phyloP scores from a whole-genome alignment of 2,113 vertebrate species.

The Corynorhinus townsendii region DNA sequence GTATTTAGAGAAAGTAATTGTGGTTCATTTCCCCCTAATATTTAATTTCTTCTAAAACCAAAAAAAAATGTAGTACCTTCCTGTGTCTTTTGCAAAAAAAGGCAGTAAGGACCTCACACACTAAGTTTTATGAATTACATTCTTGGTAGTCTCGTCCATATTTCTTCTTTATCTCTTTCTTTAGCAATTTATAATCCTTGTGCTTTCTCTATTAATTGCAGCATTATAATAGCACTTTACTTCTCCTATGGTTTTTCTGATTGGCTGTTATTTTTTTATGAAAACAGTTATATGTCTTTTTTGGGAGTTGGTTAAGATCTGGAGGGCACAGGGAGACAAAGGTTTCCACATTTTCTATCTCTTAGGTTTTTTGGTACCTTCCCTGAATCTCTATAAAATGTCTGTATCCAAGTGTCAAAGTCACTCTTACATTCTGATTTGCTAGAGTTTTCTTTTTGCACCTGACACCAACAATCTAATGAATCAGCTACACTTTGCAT shows the following conservation, averaged over 20 bases:
- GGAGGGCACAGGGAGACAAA: neutral
- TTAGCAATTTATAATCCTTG: neutral
- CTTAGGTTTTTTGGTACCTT: neutral
- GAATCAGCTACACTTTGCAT: neutral
- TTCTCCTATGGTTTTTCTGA: neutral
- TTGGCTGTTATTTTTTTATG: neutral
- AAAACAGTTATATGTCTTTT: neutral
- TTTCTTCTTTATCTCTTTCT: neutral
- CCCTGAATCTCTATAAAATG: neutral
- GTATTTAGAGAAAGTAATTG: neutral
- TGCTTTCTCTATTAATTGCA: neutral
- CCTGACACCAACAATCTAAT: neutral
- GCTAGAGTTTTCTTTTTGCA: slow-evolving; percentile 10
- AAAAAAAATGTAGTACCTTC: neutral
- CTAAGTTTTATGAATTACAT: neutral
- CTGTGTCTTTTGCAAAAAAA: neutral
- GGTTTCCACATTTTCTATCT: neutral
- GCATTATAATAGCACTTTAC: neutral
- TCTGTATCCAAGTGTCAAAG: neutral
- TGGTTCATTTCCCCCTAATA: neutral
- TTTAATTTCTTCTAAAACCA: neutral
- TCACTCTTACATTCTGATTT: neutral
- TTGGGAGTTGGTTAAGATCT: neutral
- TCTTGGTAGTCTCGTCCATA: neutral
- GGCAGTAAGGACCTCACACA: neutral